phyloP scores from a whole-genome alignment of 37 sponge, comb jelly and placozoan genomes.

The Oscarella lobularis region DNA sequence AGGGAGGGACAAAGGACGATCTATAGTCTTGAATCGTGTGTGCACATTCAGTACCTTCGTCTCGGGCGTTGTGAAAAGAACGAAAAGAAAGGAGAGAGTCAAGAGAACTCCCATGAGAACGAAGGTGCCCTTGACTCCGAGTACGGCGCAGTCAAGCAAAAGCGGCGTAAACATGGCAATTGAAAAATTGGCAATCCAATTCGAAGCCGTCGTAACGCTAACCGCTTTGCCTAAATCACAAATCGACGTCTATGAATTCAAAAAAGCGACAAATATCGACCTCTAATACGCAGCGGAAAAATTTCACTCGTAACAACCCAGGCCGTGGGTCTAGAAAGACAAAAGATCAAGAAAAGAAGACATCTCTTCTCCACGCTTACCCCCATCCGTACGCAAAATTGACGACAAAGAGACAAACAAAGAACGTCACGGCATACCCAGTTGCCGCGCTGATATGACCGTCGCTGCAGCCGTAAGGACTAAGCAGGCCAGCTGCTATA shows the following conservation, averaged over 20 bases:
- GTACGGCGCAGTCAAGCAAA: conserved; percentile 15
- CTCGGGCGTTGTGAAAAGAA: conserved; percentile 40
- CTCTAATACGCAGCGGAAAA: conserved; percentile 45
- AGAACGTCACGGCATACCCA: conserved; percentile 30
- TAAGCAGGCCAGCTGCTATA: conserved; percentile 21
- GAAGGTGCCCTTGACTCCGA: conserved; percentile 38
- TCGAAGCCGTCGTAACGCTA: conserved; percentile 47
- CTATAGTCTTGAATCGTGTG: too few relatives aligned
- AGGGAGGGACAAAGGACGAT: conserved; percentile 2
- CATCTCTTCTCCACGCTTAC: conserved; percentile 10
- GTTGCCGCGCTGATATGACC: conserved; percentile 2
- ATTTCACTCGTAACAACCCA: conserved; percentile 79
- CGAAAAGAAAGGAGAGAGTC: conserved; percentile 23
- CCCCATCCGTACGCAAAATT: conserved; percentile 71
- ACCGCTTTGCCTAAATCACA: conserved; percentile 27
- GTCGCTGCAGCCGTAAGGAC: background rate
- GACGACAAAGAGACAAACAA: conserved; percentile 52
- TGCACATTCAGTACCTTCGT: conserved; percentile 51
- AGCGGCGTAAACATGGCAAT: conserved; percentile 49
- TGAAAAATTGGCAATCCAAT: conserved; percentile 53
- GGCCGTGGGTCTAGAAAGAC: conserved; percentile 24
- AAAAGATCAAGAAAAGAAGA: background rate
- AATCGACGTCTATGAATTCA: background rate
- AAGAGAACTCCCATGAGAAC: conserved; percentile 22
- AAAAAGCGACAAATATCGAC: conserved; percentile 2